Evolutionary conservation across 2,888 invertebrate species (phyloP).

Genomic region (Ennomos quercinarius): DNA sequence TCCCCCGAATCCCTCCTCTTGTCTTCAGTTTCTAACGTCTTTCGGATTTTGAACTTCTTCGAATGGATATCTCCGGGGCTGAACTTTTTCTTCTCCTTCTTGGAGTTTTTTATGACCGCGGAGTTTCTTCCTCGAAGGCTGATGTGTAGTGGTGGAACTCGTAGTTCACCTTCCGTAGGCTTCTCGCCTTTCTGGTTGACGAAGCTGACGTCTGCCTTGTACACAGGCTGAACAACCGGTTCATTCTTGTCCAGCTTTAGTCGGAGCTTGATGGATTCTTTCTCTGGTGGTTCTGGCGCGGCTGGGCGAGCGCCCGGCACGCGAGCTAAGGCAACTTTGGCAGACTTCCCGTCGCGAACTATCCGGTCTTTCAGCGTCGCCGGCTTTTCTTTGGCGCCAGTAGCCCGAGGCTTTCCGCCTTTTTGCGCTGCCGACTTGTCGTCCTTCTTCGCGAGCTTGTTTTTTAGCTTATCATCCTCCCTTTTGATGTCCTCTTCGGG

Average conservation of each 20-base stretch:
- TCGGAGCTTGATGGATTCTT: constrained; percentile 92
- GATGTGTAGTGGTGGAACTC: constrained; percentile 95
- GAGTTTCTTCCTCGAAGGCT: constrained; percentile 94
- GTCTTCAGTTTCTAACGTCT: constrained; percentile 70
- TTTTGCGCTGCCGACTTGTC: constrained; percentile 68
- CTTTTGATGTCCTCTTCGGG: constrained; percentile 58
- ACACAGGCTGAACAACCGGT: constrained; percentile 90
- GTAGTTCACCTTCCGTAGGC: constrained; percentile 87
- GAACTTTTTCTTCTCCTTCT: constrained; percentile 87
- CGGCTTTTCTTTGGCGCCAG: constrained; percentile 74
- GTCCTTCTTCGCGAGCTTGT: constrained; percentile 54
- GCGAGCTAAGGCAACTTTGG: constrained; percentile 74
- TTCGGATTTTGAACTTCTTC: constrained; percentile 84
- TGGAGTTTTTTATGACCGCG: constrained; percentile 92
- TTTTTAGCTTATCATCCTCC: constrained; percentile 65
- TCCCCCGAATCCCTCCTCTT: constrained; percentile 71
- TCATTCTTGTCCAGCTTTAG: constrained; percentile 94
- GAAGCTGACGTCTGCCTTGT: constrained; percentile 92
- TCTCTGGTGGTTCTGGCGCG: constrained; percentile 67
- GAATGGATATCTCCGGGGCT: constrained; percentile 77
- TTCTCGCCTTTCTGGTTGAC: constrained; percentile 84
- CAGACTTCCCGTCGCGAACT: constrained; percentile 69
- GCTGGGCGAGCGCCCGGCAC: constrained; percentile 45
- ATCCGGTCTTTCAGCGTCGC: constrained; percentile 74
- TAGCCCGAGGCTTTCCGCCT: constrained; percentile 71